Percentiles rank a stretch among this genome's conserved stretches.
These are phyloP conservation scores for Heliconius cydno DNA, from an alignment of 2,888 invertebrate genomes.

Conservation along the genomic window DNA sequence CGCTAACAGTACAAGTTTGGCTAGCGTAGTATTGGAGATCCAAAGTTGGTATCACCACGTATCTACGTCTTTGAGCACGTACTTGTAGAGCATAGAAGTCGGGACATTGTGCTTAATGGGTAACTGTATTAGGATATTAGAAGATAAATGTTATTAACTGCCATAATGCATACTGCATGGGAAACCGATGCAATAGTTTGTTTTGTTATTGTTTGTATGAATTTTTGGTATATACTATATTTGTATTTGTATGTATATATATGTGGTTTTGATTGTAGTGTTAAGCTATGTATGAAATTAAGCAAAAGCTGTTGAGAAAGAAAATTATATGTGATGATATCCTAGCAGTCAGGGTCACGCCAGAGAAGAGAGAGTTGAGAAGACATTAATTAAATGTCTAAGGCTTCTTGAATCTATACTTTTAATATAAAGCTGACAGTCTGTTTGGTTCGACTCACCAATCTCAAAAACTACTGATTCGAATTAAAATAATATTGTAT, in stretches of 20 bases:
- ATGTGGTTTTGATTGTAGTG: not conserved
- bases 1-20: constrained; percentile 59
- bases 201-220: not conserved
- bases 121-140: constrained; percentile 29
- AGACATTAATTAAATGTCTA: too few relatives aligned
- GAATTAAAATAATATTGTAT: too few relatives aligned
- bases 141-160: constrained; percentile 22
- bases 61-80: constrained; percentile 47
- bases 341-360: too few relatives aligned
- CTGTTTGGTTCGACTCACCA: too few relatives aligned
- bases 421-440: too few relatives aligned
- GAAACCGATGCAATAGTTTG: not conserved
- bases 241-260: not conserved
- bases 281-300: not conserved
- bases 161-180: constrained; percentile 4
- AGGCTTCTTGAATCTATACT: too few relatives aligned
- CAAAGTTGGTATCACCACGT: constrained; percentile 65
- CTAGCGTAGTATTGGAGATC: constrained; percentile 63
- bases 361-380: too few relatives aligned
- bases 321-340: too few relatives aligned
- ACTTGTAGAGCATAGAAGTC: constrained; percentile 29
- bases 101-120: constrained; percentile 24
- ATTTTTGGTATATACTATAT: not conserved
- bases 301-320: too few relatives aligned
- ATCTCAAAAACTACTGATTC: too few relatives aligned